Evolutionary conservation across 2,797 vertebrate genomes (phyloP), one percentile per base, ranked within the genome.

Genomic region (Pelodytes ibericus): DNA sequence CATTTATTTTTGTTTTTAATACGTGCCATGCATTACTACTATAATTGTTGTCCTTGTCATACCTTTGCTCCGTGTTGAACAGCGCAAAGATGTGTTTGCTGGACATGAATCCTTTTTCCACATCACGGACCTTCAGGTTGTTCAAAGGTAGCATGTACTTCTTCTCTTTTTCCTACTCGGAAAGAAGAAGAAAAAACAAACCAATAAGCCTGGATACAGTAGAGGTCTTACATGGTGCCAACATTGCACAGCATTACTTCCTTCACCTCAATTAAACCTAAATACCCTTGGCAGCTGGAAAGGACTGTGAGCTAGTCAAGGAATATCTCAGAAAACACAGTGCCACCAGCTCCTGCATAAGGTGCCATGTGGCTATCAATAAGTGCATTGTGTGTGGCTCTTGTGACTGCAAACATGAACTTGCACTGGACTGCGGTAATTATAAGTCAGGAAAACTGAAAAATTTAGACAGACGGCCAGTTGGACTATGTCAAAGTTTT

Each of bases 101-200:
- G 85, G 86, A 93, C 85, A 93, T 89, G 88, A 93, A 96, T 83
- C 91, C 85, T 81, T 92, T 95, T 85, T 94, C 94, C 81, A 93
- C 90, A 61, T 95, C 93, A 70, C 92, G 91, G 76, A 95, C 89
- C 81, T 93, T 94, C 83, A 95, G 83, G 87, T 95, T 95, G 85
- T 96, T 94, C 90, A 96, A 88, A 27, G 91, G 90, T 81, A 95
- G 91, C 94, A 95, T 95, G 85, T 92, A 95, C 83, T 93, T 95
- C 87, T 93, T 95, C 86, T 95, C 93, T 75, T 94, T 94, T 85
- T 95, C 94, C 95, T 96, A 64, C 62, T 58, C 63, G 41, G 76
- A 39, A 74, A 22, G 33, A 27, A 47, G 27, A 36, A 79, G 61
- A 53, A 58, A 73, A 63, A 78, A 57, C 77, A 79, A 73, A 79